A percentile compares a stretch with the other conserved stretches of the same genome.
Evolutionary conservation across 2,113 vertebrate species (phyloP).

Genomic region (Oncorhynchus tshawytscha): DNA sequence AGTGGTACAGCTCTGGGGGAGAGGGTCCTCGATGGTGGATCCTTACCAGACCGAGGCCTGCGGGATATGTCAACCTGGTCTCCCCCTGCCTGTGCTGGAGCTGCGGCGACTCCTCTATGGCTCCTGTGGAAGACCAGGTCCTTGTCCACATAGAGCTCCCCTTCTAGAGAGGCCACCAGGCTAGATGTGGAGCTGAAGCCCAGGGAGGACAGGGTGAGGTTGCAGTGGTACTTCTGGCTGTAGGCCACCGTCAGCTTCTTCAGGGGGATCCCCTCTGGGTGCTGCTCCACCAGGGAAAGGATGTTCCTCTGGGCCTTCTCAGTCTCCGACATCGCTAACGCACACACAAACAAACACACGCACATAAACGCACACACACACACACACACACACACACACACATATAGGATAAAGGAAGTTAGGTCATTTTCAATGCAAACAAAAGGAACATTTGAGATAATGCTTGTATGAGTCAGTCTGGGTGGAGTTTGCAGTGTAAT

Average conservation of each 20-base stretch:
- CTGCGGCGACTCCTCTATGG: slow-evolving; percentile 10
- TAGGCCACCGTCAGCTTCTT: slow-evolving; percentile 41
- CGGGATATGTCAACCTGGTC: slow-evolving; percentile 13
- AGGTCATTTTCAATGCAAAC: background rate
- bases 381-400: no score
- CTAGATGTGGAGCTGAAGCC: slow-evolving; percentile 52
- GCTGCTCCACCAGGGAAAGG: slow-evolving; percentile 44
- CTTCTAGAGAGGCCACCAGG: slow-evolving; percentile 49
- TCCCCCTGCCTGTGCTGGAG: background rate
- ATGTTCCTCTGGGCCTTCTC: slow-evolving; percentile 40
- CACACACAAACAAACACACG: no score
- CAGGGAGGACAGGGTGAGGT: slow-evolving; percentile 39
- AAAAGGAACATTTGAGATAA: no score
- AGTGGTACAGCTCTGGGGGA: background rate
- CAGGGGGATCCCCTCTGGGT: slow-evolving; percentile 53
- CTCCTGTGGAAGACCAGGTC: slow-evolving; percentile 51
- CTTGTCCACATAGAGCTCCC: slow-evolving; percentile 44
- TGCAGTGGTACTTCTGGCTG: slow-evolving; percentile 40
- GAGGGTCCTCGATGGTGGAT: background rate
- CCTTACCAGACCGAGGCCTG: background rate
- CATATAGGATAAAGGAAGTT: background rate
- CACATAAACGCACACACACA: no score
- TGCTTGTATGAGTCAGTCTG: no score
- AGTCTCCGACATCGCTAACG: slow-evolving; percentile 39
- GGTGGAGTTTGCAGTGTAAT: no score